phyloP scores from a whole-genome alignment of 2,113 vertebrate species.

The Vireo altiloquus region DNA sequence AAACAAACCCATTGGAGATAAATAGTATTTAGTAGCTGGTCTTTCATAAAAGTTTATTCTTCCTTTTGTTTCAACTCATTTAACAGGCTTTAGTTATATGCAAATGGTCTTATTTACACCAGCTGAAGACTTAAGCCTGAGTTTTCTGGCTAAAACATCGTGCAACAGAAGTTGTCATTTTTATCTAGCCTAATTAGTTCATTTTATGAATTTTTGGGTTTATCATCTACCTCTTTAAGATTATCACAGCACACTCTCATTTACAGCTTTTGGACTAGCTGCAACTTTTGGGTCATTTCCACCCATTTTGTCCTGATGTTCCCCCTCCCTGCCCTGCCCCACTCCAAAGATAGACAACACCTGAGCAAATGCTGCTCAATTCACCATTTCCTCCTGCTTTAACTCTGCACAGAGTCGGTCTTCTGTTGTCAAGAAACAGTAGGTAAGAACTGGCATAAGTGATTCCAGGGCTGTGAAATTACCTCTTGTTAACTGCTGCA shows the following conservation, averaged over 20 bases:
- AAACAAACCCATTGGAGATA: fast-evolving
- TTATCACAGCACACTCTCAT: background rate
- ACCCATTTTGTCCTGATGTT: background rate
- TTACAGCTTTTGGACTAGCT: background rate
- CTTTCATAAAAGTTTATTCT: background rate
- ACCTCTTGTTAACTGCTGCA: background rate
- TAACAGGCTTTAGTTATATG: background rate
- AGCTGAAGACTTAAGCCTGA: background rate
- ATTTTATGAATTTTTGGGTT: background rate
- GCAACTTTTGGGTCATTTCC: background rate
- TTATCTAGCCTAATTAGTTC: background rate
- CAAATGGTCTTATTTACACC: background rate
- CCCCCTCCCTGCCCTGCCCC: background rate
- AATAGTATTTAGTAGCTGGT: background rate
- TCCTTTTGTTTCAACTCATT: background rate
- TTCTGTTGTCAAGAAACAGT: background rate
- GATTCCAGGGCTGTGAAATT: background rate
- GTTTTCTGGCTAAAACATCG: background rate
- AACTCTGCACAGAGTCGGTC: background rate
- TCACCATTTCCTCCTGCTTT: background rate
- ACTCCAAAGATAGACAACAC: background rate
- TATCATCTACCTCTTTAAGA: background rate
- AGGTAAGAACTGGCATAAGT: background rate
- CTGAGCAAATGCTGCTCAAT: background rate
- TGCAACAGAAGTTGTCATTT: background rate